These are phyloP conservation scores for Isaurus tuberculatus DNA, from an alignment of 92 coral and sea anemone genomes.

Conservation along the genomic window DNA sequence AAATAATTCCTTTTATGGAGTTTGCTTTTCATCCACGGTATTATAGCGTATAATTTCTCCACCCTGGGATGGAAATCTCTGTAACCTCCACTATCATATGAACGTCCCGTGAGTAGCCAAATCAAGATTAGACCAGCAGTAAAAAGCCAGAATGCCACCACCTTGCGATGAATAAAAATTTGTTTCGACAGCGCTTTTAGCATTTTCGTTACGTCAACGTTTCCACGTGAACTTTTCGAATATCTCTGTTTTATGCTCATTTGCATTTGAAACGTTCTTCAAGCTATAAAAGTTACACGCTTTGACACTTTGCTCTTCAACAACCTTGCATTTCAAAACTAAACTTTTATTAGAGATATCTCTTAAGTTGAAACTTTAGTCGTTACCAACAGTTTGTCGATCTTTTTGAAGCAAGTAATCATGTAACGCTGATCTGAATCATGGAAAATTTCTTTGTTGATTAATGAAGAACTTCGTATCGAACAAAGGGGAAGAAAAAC, in stretches of 20 bases:
- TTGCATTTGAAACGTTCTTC: not conserved
- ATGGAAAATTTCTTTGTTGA: not conserved
- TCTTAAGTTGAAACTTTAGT: not conserved
- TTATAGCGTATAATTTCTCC: not conserved
- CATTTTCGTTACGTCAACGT: not conserved
- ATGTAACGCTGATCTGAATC: not conserved
- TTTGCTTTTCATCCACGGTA: not conserved
- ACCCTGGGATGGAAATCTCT: not conserved
- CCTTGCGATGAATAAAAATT: conserved; percentile 28
- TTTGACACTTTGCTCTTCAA: not conserved
- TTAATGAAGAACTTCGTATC: not conserved
- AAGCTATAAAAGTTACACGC: not conserved
- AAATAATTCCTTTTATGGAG: not conserved
- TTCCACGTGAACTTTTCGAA: too few relatives aligned
- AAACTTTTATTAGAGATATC: not conserved
- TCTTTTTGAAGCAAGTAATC: not conserved
- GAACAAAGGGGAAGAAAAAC: not conserved
- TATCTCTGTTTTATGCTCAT: not conserved
- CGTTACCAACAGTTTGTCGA: not conserved
- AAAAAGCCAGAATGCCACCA: conserved; percentile 12
- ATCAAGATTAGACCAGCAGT: not conserved
- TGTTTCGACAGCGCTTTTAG: not conserved
- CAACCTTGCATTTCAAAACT: not conserved
- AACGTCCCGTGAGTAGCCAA: conserved; percentile 6
- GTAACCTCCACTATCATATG: conserved; percentile 13